These are phyloP conservation scores for Papio anubis DNA, from an alignment of 2,113 vertebrate species.

Conservation along the genomic window DNA sequence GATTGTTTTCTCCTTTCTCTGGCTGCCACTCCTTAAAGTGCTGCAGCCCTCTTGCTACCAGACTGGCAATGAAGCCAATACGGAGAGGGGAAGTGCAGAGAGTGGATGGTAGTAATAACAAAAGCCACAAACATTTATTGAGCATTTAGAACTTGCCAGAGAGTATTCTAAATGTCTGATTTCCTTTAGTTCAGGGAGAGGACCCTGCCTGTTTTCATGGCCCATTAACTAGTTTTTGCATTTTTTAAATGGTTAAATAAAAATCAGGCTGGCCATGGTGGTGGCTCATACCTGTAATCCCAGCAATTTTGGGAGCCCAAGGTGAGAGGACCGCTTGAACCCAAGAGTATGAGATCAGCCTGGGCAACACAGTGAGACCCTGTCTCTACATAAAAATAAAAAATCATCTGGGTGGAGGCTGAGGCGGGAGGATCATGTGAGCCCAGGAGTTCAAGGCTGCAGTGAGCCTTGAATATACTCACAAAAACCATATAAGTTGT, in stretches of 20 bases:
- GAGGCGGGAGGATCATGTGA: no score
- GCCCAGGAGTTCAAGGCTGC: no score
- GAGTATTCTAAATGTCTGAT: not conserved
- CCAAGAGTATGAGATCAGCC: no score
- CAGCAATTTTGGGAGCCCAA: no score
- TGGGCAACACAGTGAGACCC: no score
- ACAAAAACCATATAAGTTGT: not conserved
- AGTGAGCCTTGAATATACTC: not conserved
- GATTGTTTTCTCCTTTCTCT: not conserved
- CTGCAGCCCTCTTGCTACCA: not conserved
- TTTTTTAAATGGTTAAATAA: not conserved
- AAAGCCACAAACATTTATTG: not conserved
- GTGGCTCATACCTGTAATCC: no score
- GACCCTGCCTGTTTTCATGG: not conserved
- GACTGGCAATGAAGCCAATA: not conserved
- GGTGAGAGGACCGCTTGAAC: no score
- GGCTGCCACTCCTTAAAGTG: not conserved
- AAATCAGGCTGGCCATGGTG: not conserved
- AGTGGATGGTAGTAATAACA: not conserved
- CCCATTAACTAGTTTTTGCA: not conserved
- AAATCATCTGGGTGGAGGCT: no score
- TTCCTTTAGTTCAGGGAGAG: not conserved
- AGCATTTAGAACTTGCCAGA: not conserved
- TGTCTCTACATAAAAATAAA: no score
- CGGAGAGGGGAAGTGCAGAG: accelerated